Evolutionary conservation across 2,888 invertebrate species (phyloP).

Genomic region (Rhyacophila evoluta): DNA sequence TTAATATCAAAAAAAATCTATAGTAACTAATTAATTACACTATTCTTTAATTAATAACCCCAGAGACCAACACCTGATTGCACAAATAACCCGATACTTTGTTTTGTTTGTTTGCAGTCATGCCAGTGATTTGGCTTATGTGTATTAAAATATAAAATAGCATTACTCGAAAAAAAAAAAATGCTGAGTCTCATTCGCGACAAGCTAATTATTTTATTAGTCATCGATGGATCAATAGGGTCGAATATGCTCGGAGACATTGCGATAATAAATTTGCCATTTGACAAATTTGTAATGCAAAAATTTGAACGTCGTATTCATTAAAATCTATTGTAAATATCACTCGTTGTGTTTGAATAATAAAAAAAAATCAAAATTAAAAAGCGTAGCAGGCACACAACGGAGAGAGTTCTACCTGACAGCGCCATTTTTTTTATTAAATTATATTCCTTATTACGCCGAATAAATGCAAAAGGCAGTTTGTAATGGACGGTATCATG

Average conservation of each 20-base stretch:
- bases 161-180: conserved; percentile 1
- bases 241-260: neutral
- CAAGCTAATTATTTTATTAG: neutral
- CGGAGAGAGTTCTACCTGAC: conserved; percentile 27
- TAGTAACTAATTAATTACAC: conserved; percentile 50
- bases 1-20: conserved; percentile 46
- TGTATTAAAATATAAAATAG: neutral
- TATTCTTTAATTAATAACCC: conserved; percentile 56
- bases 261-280: neutral
- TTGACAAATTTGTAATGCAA: conserved; percentile 28
- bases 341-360: conserved; percentile 38
- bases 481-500: conserved; percentile 52
- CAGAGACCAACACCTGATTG: conserved; percentile 82
- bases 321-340: conserved; percentile 44
- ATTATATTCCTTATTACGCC: conserved; percentile 30
- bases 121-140: conserved; percentile 61
- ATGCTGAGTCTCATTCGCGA: conserved; percentile 5
- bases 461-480: conserved; percentile 48
- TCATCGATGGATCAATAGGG: neutral
- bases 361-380: conserved; percentile 29
- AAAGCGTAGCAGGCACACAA: conserved; percentile 41
- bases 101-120: conserved; percentile 69
- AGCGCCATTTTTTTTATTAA: conserved; percentile 16
- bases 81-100: conserved; percentile 86
- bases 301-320: conserved; percentile 35